Evolutionary conservation across 2,888 invertebrate genomes (phyloP), one percentile per base, ranked within the genome.

Genomic region (Hypsopygia costalis): DNA sequence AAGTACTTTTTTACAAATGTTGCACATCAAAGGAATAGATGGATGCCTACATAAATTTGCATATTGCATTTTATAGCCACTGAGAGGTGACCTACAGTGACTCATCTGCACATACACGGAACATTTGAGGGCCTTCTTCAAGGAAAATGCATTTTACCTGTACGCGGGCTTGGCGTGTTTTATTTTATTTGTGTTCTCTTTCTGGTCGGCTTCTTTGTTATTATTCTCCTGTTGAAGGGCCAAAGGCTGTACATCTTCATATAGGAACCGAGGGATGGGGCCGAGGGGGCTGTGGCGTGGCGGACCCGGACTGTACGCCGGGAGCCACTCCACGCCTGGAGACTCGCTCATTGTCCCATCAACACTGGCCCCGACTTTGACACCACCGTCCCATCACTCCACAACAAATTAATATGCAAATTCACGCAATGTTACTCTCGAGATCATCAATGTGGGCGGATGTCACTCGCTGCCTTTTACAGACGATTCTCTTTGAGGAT

Each of bases 91-190:
- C 50, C 52, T 50, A 46, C 44, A 51, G 49, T 56, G 51, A 53
- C 37, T 49, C 70, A 69, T 58, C 52, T 54, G 45, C 46, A 52
- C 52, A 49, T 38, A 35, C 11, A 50, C 41, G 47, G 47, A 38
- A 44, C 40, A 37, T 41, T 27, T 28, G 46, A 56, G 35, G 41
- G 43, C 43, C 38, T 48, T 55, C 42, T 52, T 58, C 49, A 56
- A 59, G 60, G 65, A 70, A 68, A 63, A 50, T 4, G 16, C 3
- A 16, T 4, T 57, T 55, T 83, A 90, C 91, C 90, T 91, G 76
- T 91, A 91, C 5, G 91, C 90, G 49, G 91, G 91, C 62, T 91
- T 91, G 3, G 90, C 89, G 58, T 90, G 90, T 64, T 90, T 89
- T 51, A 82, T 85, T 72, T 83, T 85, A 56, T 82, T 87, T 38